These are phyloP conservation scores for Parthenolecanium corni DNA, from an alignment of 2,888 invertebrate genomes.

Conservation along the genomic window DNA sequence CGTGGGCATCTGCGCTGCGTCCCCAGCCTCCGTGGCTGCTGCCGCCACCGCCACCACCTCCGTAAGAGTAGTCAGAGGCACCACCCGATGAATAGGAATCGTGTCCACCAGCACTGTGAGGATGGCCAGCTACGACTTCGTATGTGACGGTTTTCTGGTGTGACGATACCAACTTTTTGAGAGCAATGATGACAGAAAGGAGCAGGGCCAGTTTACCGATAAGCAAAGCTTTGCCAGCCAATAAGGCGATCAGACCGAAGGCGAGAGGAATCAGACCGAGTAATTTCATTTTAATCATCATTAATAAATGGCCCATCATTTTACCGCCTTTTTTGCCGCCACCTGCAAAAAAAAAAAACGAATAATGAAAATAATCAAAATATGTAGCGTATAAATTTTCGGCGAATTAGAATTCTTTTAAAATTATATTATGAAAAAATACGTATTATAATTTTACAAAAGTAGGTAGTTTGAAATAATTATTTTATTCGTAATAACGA, in stretches of 20 bases:
- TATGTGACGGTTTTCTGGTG: constrained; percentile 78
- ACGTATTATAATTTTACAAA: background rate
- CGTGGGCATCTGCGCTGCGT: constrained; percentile 51
- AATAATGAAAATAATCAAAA: too few relatives aligned
- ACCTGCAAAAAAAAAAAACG: constrained; percentile 1
- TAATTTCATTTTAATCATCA: constrained; percentile 63
- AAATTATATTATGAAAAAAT: too few relatives aligned
- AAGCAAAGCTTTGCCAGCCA: constrained; percentile 72
- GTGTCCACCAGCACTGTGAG: constrained; percentile 59
- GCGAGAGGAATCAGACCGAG: constrained; percentile 66
- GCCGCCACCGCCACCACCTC: constrained; percentile 41
- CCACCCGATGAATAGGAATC: constrained; percentile 46
- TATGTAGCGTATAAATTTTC: too few relatives aligned
- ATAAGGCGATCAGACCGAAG: constrained; percentile 68
- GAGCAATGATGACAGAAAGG: constrained; percentile 67
- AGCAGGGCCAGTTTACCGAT: constrained; percentile 76
- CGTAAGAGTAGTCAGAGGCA: constrained; percentile 43
- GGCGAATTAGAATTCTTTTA: too few relatives aligned
- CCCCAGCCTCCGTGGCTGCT: constrained; percentile 50
- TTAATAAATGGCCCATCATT: constrained; percentile 62
- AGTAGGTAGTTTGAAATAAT: background rate
- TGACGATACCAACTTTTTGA: constrained; percentile 63
- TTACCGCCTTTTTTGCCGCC: constrained; percentile 54
- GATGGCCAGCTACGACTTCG: constrained; percentile 75
- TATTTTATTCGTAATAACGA: background rate